Evolutionary conservation across 1,140 invertebrate genomes (phyloP), one percentile per base, ranked within the genome.

Genomic region (Penaeus vannamei): DNA sequence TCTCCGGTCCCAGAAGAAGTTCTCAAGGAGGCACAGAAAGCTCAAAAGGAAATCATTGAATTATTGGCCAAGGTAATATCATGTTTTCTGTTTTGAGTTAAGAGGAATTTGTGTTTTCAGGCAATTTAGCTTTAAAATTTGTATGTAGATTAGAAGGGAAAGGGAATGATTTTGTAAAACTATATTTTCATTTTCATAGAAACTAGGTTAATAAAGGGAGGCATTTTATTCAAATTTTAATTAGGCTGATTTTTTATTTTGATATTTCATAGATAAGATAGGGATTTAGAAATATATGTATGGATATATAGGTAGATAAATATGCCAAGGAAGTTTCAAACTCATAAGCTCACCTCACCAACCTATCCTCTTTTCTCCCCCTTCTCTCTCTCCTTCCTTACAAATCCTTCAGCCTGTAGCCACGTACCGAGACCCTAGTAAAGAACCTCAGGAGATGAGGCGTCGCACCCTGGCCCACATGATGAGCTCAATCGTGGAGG

Each of bases 41-140:
- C 89, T 14, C 91, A 90, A 46, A 86, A 85, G 60, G 91, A 91
- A 22, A 91, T 91, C 64, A 83, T 91, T 23, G 91, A 91, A 26
- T 86, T 91, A 36, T 66, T 91, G 29, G 86, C 86, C 12, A 85
- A 89, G 87, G 90, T 91, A 76, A 91, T 61, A 53, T 17, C 7
- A 26, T 36, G 20, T 64, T 84, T 84, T 61, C 0, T 64, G 23
- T 0, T 46, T 26, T 59, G 8, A 22, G 10, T 36, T 53, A 19
- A 5, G 2, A 26, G 8, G 32, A 26, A 22, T 61, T 61, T 61
- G 26, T 22, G 53, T 26, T 26, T 84, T 61, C 12, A 61, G n/a
- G 17, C 36, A 26, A 12, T 26, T 64, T 22, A 14, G 32, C 62
- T 8, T 84, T 61, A 14, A 2, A 76, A 29, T 17, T 14, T 29